Base-by-base conservation (phyloP, 2,113 vertebrate genomes). In the Melanerpes formicivorus region DNA sequence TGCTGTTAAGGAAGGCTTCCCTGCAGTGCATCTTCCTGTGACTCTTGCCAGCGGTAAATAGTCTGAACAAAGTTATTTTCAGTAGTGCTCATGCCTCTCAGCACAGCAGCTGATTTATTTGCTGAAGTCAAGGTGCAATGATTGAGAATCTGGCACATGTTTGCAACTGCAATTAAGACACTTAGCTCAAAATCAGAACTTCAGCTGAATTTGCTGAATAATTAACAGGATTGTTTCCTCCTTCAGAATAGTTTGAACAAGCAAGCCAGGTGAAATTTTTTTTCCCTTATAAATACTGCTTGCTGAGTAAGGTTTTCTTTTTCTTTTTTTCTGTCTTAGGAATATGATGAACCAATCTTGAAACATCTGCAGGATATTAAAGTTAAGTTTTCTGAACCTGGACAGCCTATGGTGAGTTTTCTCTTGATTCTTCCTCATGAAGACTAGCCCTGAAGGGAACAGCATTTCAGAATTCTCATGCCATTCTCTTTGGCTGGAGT, bases 341-440 rank as follows among this genome's bases (percentile, higher is more conserved):
- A 99, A 72, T 98, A 99, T 3, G 99, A 99, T 83, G 99, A 99
- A 85, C 99, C 99, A 14, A 99, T 99, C 95, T 96, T 99, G 92
- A 99, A 99, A 96, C 98, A 99, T 82, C 96, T 99, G 96, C 98
- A 99, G 96, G 99, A 99, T 91, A 99, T 99, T 90, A 98, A 99
- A 97, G 99, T 99, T 60, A 99, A 98, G 60, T 99, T 99, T 96
- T 99, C 99, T 55, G 99, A 99, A 74, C 98, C 99, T 6, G 98
- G 98, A 72, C 98, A 99, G 87, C 98, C 99, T 23, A 99, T 99
- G 99, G 99, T 99, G 72, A 98, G 99, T 98, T 70, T 48, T 79
- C 34, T 17, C 0, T 40, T 40, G 3, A 8, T 26, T 80, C 8
- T 67, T 84, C 70, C 23, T 90, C 4, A 5, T 60, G 18, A 65